Percentiles rank a stretch among this genome's conserved stretches.
These are phyloP conservation scores for Acholoe squamosa DNA, from an alignment of 2,888 invertebrate genomes.

Conservation along the genomic window DNA sequence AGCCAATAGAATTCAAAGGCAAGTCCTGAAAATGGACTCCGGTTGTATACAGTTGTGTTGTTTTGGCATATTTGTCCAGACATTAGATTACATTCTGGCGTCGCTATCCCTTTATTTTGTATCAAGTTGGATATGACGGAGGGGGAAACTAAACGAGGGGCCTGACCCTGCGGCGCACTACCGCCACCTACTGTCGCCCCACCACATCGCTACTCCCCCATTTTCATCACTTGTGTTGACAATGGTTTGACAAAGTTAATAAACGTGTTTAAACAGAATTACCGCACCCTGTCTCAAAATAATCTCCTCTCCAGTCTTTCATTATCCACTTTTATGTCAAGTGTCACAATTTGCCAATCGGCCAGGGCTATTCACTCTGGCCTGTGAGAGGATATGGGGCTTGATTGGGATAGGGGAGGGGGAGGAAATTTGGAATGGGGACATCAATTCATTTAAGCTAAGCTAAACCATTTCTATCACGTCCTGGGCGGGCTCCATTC, in stretches of 20 bases:
- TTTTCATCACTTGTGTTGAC: neutral
- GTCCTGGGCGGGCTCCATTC: no score
- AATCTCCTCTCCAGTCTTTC: neutral
- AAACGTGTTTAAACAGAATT: conserved; percentile 26
- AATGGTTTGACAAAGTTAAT: conserved; percentile 20
- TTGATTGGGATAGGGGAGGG: neutral
- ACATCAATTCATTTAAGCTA: neutral
- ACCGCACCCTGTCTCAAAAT: neutral
- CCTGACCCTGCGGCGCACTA: neutral
- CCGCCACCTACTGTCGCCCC: neutral
- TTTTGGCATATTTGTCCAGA: neutral
- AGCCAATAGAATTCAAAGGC: neutral
- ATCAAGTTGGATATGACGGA: neutral
- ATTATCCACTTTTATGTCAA: neutral
- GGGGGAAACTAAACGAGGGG: neutral
- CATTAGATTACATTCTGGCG: neutral
- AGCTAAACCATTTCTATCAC: neutral
- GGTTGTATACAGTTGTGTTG: neutral
- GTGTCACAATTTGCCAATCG: neutral
- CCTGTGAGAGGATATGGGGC: neutral
- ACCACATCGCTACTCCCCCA: neutral
- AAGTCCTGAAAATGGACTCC: neutral
- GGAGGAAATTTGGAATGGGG: neutral
- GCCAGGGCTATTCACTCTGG: neutral
- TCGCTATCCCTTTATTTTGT: neutral